Conservation (phyloP, 1,140 invertebrate species). For the Anastatus disparis region DNA sequence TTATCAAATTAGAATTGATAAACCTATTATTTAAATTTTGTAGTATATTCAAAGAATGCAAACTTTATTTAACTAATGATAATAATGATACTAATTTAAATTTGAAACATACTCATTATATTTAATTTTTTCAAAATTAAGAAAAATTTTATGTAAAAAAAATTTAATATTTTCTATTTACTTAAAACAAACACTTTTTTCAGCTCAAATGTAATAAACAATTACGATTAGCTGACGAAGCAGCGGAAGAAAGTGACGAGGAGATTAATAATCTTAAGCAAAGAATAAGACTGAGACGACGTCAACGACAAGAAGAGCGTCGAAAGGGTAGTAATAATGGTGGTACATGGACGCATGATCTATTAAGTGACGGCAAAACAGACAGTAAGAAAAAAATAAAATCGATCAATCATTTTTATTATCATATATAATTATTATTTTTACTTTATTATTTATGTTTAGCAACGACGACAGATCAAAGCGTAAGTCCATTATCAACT, state of each 20-base stretch:
- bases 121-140: too few relatives aligned
- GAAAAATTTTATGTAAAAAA: too few relatives aligned
- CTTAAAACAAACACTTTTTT: too few relatives aligned
- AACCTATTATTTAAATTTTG: too few relatives aligned
- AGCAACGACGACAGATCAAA: slow-evolving; percentile 68
- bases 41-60: too few relatives aligned
- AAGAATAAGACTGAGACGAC: slow-evolving; percentile 70
- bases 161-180: too few relatives aligned
- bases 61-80: too few relatives aligned
- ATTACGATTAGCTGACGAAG: slow-evolving; percentile 63
- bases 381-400: slow-evolving; percentile 67
- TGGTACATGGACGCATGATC: slow-evolving; percentile 49
- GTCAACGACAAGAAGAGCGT: slow-evolving; percentile 68
- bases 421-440: slow-evolving; percentile 19
- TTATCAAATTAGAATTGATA: too few relatives aligned
- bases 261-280: slow-evolving; percentile 76
- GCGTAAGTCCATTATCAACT: slow-evolving; percentile 67
- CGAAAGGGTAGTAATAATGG: slow-evolving; percentile 45
- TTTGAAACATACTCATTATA: too few relatives aligned
- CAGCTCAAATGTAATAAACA: slow-evolving; percentile 66
- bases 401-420: slow-evolving; percentile 15
- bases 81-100: too few relatives aligned
- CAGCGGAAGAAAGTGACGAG: slow-evolving; percentile 74
- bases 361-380: slow-evolving; percentile 69
- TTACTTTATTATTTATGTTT: slow-evolving; percentile 34